phyloP scores from a whole-genome alignment of 2,888 invertebrate species.

The Eurytoma californica region DNA sequence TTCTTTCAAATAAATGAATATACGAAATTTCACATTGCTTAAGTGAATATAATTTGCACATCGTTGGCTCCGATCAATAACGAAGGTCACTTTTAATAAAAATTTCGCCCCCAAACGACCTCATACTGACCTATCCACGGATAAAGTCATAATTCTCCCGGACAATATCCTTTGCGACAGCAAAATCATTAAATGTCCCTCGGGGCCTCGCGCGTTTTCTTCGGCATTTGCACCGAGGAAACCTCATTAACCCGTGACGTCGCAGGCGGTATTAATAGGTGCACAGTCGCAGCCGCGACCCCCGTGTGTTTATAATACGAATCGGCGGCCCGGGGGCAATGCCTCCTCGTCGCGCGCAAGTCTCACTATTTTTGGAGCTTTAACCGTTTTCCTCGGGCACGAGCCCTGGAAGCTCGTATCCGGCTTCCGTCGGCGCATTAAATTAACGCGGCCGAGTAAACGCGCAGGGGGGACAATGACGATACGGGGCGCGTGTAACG shows the following conservation, averaged over 20 bases:
- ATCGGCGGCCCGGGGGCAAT: slow-evolving; percentile 30
- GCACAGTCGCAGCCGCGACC: background rate
- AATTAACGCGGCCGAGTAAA: slow-evolving; percentile 41
- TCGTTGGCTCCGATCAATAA: too few species aligned
- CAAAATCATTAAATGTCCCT: background rate
- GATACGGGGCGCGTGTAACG: slow-evolving; percentile 41
- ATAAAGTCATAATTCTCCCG: slow-evolving; percentile 16
- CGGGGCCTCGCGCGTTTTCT: background rate
- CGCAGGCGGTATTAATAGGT: slow-evolving; percentile 46
- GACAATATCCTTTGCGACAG: slow-evolving; percentile 9
- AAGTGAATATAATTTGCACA: too few species aligned
- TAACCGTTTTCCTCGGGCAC: slow-evolving; percentile 46
- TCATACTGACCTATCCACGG: background rate
- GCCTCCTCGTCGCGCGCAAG: slow-evolving; percentile 20
- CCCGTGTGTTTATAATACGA: slow-evolving; percentile 36
- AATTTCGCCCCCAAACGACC: background rate
- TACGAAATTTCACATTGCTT: too few species aligned
- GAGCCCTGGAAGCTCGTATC: slow-evolving; percentile 30
- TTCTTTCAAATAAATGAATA: too few species aligned
- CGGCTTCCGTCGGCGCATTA: slow-evolving; percentile 51
- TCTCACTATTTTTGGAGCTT: slow-evolving; percentile 49
- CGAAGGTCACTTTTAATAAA: too few species aligned
- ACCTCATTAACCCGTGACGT: slow-evolving; percentile 35
- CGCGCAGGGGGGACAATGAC: slow-evolving; percentile 3
- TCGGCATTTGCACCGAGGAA: background rate